Evolutionary conservation across 2,888 invertebrate genomes (phyloP).

Genomic region (Lycaena phlaeas): DNA sequence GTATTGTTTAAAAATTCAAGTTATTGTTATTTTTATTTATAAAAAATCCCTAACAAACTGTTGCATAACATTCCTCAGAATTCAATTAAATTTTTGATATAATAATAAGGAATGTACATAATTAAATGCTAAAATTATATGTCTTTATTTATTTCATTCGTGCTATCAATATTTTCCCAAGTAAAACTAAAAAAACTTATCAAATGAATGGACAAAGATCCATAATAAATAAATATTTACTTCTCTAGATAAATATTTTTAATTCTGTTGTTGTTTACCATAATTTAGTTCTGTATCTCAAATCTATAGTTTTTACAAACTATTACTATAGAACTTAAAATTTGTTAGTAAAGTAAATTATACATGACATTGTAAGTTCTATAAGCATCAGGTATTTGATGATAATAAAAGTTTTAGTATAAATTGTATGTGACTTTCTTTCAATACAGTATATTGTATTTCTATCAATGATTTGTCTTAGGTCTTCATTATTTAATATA

Average conservation of each 20-base stretch:
- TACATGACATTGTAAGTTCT: conserved; percentile 7
- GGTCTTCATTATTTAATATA: too few relatives aligned
- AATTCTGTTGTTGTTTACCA: not conserved
- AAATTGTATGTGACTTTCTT: not conserved
- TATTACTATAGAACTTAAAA: conserved; percentile 1
- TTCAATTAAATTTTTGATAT: conserved; percentile 23
- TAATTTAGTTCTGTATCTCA: not conserved
- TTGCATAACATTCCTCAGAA: conserved; percentile 56
- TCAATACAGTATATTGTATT: too few relatives aligned
- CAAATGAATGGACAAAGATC: not conserved
- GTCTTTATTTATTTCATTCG: conserved; percentile 17
- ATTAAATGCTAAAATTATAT: conserved; percentile 49
- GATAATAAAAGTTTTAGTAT: conserved; percentile 5
- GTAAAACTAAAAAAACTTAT: not conserved
- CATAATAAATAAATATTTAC: not conserved
- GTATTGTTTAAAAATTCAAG: conserved; percentile 22
- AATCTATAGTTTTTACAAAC: not conserved
- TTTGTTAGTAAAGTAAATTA: conserved; percentile 1
- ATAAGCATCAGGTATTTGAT: not conserved
- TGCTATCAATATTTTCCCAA: not conserved
- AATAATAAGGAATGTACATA: conserved; percentile 60
- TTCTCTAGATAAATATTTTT: conserved; percentile 3
- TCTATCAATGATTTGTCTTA: too few relatives aligned
- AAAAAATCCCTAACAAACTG: conserved; percentile 14
- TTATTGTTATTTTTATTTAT: conserved; percentile 8